Evolutionary conservation across 2,113 vertebrate species (phyloP).

Genomic region (Pampusana beccarii): DNA sequence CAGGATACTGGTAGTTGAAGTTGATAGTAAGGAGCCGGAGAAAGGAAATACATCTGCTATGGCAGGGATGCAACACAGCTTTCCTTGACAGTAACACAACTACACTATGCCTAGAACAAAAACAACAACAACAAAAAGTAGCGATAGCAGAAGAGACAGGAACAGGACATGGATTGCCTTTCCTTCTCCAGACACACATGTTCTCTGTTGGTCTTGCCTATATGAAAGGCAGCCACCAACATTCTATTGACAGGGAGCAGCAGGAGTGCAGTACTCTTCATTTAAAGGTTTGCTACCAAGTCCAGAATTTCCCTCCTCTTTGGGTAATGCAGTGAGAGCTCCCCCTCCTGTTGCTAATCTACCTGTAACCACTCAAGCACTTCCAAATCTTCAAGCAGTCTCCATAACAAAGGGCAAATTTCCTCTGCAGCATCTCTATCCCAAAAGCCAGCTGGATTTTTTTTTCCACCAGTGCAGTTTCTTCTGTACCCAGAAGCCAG

Average conservation of each 20-base stretch:
- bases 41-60: neutral
- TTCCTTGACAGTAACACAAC: neutral
- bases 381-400: neutral
- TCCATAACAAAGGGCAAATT: neutral
- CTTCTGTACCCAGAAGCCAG: slow-evolving; percentile 1
- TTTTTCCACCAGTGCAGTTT: neutral
- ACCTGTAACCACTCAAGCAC: neutral
- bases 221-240: neutral
- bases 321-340: neutral
- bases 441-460: neutral
- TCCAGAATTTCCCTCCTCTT: neutral
- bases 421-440: neutral
- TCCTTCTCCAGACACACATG: neutral
- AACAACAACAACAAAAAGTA: neutral
- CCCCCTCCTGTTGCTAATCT: slow-evolving; percentile 27
- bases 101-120: neutral
- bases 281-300: neutral
- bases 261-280: neutral
- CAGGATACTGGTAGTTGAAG: neutral
- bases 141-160: neutral
- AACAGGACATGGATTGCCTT: neutral
- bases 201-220: neutral
- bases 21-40: neutral
- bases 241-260: neutral
- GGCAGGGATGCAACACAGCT: neutral